Base-by-base conservation (phyloP, 2,113 vertebrate species). In the Aegypius monachus region DNA sequence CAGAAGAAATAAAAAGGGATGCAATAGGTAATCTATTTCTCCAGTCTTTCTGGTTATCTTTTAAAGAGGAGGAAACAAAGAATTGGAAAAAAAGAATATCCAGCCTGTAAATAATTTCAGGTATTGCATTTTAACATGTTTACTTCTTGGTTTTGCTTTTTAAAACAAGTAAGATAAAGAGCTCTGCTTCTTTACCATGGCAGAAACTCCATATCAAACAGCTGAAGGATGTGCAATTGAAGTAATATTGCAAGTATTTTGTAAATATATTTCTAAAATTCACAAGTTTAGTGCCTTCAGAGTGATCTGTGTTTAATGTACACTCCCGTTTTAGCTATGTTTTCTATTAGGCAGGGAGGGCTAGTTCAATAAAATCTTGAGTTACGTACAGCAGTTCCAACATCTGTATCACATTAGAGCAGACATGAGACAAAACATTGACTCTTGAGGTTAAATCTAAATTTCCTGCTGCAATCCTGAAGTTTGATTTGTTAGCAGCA, bases 341-440 rank as follows among this genome's bases (percentile, higher is more conserved):
- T 98, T 98, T 90, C 96, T 97, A 97, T 98, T 98, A 98, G 96
- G 95, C 96, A 96, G 83, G 93, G 93, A 98, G 95, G 82, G 38
- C 85, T 93, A 95, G 97, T 92, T 97, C 98, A 98, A 96, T 97
- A 98, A 98, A 91, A 94, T 81, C 94, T 97, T 96, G 81, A 97
- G 95, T 97, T 97, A 97, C 95, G 73, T 97, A 97, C 84, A 97
- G 95, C 96, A 97, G 93, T 98, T 96, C 95, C 93, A 96, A 98
- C 98, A 98, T 98, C 98, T 98, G 98, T 38, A 91, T 98, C 94
- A 66, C 81, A 98, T 98, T 98, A 98, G 92, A 96, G 93, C 95
- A 98, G 97, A 98, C 98, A 98, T 98, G 97, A 98, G 98, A 98
- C 98, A 98, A 98, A 98, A 98, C 98, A 98, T 58, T 96, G 97